Evolutionary conservation across 2,888 invertebrate species (phyloP), one percentile per base, ranked within the genome.

Genomic region (Apodemia mormo): DNA sequence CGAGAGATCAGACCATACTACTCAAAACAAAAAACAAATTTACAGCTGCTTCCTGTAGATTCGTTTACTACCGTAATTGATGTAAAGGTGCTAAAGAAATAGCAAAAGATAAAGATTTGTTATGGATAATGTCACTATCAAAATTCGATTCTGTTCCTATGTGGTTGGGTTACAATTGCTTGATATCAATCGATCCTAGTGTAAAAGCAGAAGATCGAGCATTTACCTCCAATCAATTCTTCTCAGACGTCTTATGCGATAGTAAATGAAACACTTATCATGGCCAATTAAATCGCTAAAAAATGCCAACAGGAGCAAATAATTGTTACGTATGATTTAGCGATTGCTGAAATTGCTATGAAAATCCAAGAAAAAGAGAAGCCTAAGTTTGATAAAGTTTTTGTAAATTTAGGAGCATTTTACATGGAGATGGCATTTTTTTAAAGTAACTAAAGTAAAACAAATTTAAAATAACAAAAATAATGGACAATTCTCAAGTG

Each of bases 61-160:
- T 49, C 49, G 8, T 49, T 49, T 49, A 49, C 49, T 49, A 49
- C 4, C 8, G 14, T 14, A 49, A 49, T 49, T 9, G 67, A 68
- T 68, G 40, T 37, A n/a, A 68, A 68, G 67, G 58, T 68, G 58
- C 67, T 68, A 68, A 58, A 54, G 29, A 70, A 73, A 77, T 78
- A 71, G 77, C 78, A 64, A 76, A 56, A 43, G 73, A 77, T 73
- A 79, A 79, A 68, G 77, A 79, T 77, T 74, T 78, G 4, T 14
- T 71, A 70, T 70, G 73, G 72, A 68, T 56, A 67, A 69, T 68
- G 70, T 72, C 71, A 74, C 73, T 79, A 73, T 76, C 78, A 75
- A 66, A 66, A 73, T 67, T 70, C 22, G 64, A 68, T 70, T 71
- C 67, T 8, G 65, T 65, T 49, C 8, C 9, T 14, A 49, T 49